These are phyloP conservation scores for Speoplatyrhinus poulsoni DNA, from an alignment of 2,113 vertebrate genomes.

Conservation along the genomic window DNA sequence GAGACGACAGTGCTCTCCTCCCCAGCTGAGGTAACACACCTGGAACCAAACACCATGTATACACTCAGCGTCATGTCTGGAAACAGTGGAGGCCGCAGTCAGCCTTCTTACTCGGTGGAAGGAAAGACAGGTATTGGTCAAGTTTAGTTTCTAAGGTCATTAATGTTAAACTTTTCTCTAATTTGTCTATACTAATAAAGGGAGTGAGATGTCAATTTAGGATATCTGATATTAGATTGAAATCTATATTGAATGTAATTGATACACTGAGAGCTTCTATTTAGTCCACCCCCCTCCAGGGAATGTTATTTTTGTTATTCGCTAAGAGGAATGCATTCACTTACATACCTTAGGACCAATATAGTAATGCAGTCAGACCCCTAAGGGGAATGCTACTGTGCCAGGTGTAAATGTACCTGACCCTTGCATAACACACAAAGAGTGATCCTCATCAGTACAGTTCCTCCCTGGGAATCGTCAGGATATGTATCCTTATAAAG, in stretches of 20 bases:
- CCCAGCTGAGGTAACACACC: constrained; percentile 79
- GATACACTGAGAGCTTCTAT: constrained; percentile 30
- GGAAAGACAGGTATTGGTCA: constrained; percentile 84
- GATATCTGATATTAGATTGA: neutral
- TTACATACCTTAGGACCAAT: constrained; percentile 26
- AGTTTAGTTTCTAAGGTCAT: constrained; percentile 11
- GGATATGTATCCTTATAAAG: constrained; percentile 24
- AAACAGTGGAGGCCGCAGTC: constrained; percentile 81
- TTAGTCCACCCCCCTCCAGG: constrained; percentile 7
- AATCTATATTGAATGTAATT: constrained; percentile 36
- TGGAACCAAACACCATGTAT: constrained; percentile 84
- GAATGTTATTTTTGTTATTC: no score
- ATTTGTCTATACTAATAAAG: neutral
- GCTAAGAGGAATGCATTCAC: constrained; percentile 13
- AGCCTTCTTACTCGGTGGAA: constrained; percentile 78
- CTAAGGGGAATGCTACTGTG: constrained; percentile 21
- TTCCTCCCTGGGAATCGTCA: constrained; percentile 12
- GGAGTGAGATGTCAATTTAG: no score
- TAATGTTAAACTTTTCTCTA: neutral
- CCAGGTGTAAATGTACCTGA: constrained; percentile 48
- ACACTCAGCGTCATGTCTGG: constrained; percentile 82
- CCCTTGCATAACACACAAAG: constrained; percentile 48
- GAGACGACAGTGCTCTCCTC: constrained; percentile 78
- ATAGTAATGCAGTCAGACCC: constrained; percentile 23
- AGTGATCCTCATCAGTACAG: constrained; percentile 29